Percentiles rank a stretch among this genome's conserved stretches.
Conservation (phyloP, 2,113 vertebrate genomes). For the Candoia aspera region DNA sequence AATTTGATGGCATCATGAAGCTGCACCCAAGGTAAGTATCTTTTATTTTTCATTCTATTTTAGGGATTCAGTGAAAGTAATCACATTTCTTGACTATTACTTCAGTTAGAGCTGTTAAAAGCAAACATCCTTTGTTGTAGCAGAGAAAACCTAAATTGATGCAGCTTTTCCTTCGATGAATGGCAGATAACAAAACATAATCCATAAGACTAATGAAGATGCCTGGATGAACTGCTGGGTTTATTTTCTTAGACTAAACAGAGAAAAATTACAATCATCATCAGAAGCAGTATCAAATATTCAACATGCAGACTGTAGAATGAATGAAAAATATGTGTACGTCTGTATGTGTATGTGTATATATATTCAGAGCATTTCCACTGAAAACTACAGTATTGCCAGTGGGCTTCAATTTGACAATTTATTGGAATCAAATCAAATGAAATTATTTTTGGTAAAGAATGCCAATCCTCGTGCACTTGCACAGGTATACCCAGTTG, state of each 20-base stretch:
- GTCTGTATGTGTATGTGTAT: too few relatives aligned
- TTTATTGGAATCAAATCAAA: neutral
- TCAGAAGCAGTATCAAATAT: neutral
- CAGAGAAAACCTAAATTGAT: neutral
- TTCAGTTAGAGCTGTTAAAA: slow-evolving; percentile 14
- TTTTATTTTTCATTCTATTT: slow-evolving; percentile 19
- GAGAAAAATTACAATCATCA: neutral
- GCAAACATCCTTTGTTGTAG: neutral
- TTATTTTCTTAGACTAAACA: neutral
- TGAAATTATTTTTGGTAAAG: neutral
- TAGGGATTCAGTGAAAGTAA: neutral
- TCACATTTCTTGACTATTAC: neutral
- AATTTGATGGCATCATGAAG: neutral
- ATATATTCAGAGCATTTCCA: neutral
- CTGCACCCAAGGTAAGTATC: neutral
- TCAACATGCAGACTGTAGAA: neutral
- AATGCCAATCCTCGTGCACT: neutral
- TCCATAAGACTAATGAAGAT: neutral
- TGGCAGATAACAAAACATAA: neutral
- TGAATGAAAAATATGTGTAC: too few relatives aligned
- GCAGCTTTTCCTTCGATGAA: neutral
- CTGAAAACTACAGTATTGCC: neutral
- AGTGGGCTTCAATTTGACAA: neutral
- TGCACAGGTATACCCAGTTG: neutral
- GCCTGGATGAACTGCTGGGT: neutral